A percentile compares a stretch with the other conserved stretches of the same genome.
Conservation (phyloP, 1,140 invertebrate genomes). For the Choristoneura fumiferana region DNA sequence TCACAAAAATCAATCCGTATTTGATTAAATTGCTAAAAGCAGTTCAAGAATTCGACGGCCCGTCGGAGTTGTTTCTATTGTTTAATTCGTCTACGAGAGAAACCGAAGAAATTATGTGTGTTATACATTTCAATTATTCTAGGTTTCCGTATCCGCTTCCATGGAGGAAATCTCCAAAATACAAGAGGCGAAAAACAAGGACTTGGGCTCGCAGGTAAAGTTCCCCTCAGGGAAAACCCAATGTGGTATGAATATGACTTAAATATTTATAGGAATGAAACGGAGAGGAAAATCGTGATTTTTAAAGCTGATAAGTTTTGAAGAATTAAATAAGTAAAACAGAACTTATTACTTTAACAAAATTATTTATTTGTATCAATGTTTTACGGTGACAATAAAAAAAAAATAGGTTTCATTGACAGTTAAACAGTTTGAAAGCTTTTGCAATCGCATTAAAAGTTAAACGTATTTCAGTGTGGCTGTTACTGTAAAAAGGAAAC, state of each 20-base stretch:
- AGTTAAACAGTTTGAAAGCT: too few relatives aligned
- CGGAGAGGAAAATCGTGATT: too few relatives aligned
- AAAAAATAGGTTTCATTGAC: too few relatives aligned
- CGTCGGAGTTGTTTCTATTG: too few relatives aligned
- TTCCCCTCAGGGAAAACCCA: neutral
- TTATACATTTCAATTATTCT: conserved; percentile 20
- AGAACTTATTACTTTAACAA: conserved; percentile 20
- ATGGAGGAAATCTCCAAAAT: conserved; percentile 92
- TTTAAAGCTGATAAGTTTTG: neutral
- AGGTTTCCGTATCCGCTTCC: conserved; percentile 89
- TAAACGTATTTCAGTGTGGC: too few relatives aligned
- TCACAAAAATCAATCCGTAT: too few relatives aligned
- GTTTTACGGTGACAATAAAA: too few relatives aligned
- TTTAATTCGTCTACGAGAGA: neutral
- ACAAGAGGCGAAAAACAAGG: conserved; percentile 80
- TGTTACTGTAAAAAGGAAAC: too few relatives aligned
- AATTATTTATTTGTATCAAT: too few relatives aligned
- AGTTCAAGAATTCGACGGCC: too few relatives aligned
- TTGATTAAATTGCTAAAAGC: too few relatives aligned
- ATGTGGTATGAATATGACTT: conserved; percentile 9
- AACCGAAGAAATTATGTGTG: neutral
- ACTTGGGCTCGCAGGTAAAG: conserved; percentile 81
- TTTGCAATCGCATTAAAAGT: too few relatives aligned
- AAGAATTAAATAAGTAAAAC: neutral
- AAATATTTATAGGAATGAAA: neutral